Percentiles rank a stretch among this genome's conserved stretches.
These are phyloP conservation scores for Ashinkailepas kermadecensis DNA, from an alignment of 2,888 invertebrate species.

Conservation along the genomic window DNA sequence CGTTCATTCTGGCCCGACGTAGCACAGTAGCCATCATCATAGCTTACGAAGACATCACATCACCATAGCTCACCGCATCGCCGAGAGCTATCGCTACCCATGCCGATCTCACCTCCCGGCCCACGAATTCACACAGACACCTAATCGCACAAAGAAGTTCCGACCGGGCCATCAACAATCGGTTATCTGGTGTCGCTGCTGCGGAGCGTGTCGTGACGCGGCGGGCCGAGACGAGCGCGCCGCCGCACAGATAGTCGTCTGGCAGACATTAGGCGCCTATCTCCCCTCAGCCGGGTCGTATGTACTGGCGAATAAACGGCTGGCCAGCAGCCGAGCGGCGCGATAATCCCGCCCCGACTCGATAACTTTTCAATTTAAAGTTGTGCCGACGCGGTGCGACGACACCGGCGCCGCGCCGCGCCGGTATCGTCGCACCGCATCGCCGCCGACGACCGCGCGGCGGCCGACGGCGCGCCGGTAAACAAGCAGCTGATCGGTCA, in stretches of 20 bases:
- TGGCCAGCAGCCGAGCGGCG: neutral
- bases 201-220: neutral
- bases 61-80: too few relatives aligned
- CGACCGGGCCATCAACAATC: neutral
- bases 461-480: neutral
- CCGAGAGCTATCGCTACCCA: neutral
- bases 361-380: conserved; percentile 20
- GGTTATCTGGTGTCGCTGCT: neutral
- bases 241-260: neutral
- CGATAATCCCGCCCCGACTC: neutral
- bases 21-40: too few relatives aligned
- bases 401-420: neutral
- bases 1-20: too few relatives aligned
- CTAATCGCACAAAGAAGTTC: neutral
- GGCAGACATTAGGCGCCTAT: neutral
- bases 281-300: neutral
- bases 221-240: neutral
- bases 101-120: neutral
- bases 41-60: too few relatives aligned
- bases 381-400: neutral
- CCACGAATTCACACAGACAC: neutral
- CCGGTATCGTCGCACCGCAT: neutral
- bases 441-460: neutral
- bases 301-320: neutral
- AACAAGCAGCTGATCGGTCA: neutral